Conservation (phyloP, 2,113 vertebrate genomes). For the Perccottus glenii region DNA sequence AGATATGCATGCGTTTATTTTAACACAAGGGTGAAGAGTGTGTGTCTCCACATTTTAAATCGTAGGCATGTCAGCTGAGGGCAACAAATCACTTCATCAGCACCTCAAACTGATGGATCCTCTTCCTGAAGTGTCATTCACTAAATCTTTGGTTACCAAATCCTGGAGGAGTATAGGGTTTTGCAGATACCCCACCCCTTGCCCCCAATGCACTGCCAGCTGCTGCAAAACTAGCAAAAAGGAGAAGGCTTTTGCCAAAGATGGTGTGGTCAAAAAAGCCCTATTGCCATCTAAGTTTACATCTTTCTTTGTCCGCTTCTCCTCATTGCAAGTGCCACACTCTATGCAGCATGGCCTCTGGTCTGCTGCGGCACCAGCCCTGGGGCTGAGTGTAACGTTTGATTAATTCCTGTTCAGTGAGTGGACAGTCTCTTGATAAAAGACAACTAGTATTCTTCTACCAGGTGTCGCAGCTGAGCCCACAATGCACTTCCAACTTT, state of each 20-base stretch:
- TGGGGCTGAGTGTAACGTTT: conserved; percentile 49
- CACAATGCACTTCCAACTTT: conserved; percentile 43
- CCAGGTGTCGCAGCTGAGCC: conserved; percentile 33
- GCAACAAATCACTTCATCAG: conserved; percentile 59
- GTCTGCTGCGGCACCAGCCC: conserved; percentile 12
- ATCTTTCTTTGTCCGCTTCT: conserved; percentile 24
- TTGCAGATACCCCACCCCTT: conserved; percentile 15
- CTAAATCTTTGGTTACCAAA: conserved; percentile 6
- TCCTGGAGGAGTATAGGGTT: conserved; percentile 10
- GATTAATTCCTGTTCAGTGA: conserved; percentile 58
- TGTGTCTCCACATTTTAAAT: conserved; percentile 27
- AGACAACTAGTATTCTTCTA: conserved; percentile 52
- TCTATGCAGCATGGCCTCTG: conserved; percentile 22
- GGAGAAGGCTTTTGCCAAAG: conserved; percentile 30
- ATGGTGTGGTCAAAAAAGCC: conserved; percentile 26
- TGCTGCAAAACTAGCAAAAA: conserved; percentile 33
- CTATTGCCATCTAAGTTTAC: conserved; percentile 19
- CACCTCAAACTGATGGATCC: conserved; percentile 25
- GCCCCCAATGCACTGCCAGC: conserved; percentile 64
- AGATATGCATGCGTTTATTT: conserved; percentile 69
- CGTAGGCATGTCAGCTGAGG: conserved; percentile 31
- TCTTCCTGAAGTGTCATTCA: conserved; percentile 2
- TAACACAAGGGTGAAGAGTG: conserved; percentile 31
- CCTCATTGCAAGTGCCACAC: conserved; percentile 56
- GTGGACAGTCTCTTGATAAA: conserved; percentile 33